Evolutionary conservation across 2,888 invertebrate species (phyloP), one percentile per base, ranked within the genome.

Genomic region (Scotopteryx bipunctaria): DNA sequence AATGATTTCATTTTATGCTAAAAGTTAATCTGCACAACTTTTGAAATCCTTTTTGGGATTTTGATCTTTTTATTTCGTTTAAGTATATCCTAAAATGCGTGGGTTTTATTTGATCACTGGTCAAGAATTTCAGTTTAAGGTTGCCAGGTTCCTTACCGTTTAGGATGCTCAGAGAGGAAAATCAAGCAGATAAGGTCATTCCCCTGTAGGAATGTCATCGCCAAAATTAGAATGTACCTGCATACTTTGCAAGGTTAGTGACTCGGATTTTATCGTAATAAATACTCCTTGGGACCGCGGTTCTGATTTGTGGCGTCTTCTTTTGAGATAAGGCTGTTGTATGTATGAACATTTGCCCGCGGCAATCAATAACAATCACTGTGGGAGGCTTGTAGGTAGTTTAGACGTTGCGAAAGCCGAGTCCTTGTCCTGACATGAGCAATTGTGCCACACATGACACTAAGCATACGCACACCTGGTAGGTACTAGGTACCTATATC

Each of bases 361-460:
- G 14, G 41, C 21, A 17, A 48, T 33, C 29, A 31, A 42, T 48
- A 44, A 33, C 32, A 47, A 40, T 33, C 6, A 6, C 33, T 43
- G 53, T 54, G 40, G 53, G 53, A 42, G 52, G 36, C 36, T 36
- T 8, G 29, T 32, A 40, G 33, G 40, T 27, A 27, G 16, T 38
- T 5, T 11, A 37, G 8, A 15, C 27, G 36, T 56, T 60, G 57
- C 48, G 59, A 59, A 59, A 58, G 60, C 40, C 37, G 42, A 55
- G 56, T 55, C 62, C 62, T 62, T 62, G 62, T 31, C 47, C 49
- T 52, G 51, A 56, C 57, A 33, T 36, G 45, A 49, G 32, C 45
- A 48, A 47, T 46, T 44, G 51, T 49, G 46, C 35, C 54, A 52
- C 45, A 11, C 47, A 52, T 48, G 44, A 19, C 27, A 31, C 36